phyloP scores from a whole-genome alignment of 1,140 invertebrate species.

The Colletes gigas region DNA sequence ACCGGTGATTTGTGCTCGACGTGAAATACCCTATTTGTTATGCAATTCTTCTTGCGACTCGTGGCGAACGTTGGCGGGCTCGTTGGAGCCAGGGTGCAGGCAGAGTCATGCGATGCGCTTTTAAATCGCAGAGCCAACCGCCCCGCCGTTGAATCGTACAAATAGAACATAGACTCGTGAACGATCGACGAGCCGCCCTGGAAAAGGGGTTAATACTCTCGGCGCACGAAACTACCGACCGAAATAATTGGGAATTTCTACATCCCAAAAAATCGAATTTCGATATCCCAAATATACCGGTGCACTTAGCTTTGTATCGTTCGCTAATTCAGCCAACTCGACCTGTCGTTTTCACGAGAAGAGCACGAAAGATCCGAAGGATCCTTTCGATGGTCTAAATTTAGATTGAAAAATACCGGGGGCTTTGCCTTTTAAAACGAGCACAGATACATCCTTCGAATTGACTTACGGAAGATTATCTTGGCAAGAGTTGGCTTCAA shows the following conservation, averaged over 20 bases:
- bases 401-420: too few relatives aligned
- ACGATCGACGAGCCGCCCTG: constrained; percentile 34
- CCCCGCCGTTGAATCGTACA: constrained; percentile 23
- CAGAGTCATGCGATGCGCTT: constrained; percentile 53
- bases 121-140: constrained; percentile 42
- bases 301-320: not conserved
- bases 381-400: not conserved
- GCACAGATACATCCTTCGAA: too few relatives aligned
- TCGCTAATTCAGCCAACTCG: not conserved
- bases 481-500: too few relatives aligned
- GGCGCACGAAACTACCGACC: constrained; percentile 53
- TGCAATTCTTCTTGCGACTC: constrained; percentile 14
- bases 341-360: not conserved
- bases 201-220: constrained; percentile 61
- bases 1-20: constrained; percentile 31
- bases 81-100: constrained; percentile 24
- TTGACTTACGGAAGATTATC: too few relatives aligned
- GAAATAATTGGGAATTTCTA: constrained; percentile 54
- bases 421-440: too few relatives aligned
- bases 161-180: constrained; percentile 30
- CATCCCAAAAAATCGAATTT: too few relatives aligned
- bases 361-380: not conserved
- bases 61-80: constrained; percentile 39
- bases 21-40: constrained; percentile 39
- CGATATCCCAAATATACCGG: constrained; percentile 38